These are phyloP conservation scores for Orchesellides sinensis DNA, from an alignment of 2,888 invertebrate genomes.

Conservation along the genomic window DNA sequence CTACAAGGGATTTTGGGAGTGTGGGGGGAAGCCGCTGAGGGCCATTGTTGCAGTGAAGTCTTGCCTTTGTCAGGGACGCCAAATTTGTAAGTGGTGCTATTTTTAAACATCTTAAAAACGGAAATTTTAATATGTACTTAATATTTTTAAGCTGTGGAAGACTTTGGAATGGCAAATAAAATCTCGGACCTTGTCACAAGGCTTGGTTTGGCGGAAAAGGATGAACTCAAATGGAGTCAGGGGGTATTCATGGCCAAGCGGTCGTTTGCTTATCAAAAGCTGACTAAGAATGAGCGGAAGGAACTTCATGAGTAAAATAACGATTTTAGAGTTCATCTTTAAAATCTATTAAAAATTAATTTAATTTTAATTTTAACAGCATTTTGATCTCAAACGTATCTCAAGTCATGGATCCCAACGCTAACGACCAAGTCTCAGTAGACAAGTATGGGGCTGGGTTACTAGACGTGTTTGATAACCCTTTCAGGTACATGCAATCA, in stretches of 20 bases:
- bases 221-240: constrained; percentile 35
- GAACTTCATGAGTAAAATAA: constrained; percentile 9
- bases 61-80: constrained; percentile 39
- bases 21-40: constrained; percentile 32
- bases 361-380: neutral
- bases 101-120: neutral
- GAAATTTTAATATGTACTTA: neutral
- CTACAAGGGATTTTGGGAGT: constrained; percentile 33
- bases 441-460: constrained; percentile 20
- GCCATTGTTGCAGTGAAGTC: constrained; percentile 39
- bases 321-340: neutral
- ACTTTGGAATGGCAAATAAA: constrained; percentile 18
- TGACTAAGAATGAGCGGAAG: constrained; percentile 21
- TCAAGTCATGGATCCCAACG: neutral
- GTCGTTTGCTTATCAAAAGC: constrained; percentile 9
- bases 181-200: constrained; percentile 19
- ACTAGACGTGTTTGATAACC: constrained; percentile 34
- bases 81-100: constrained; percentile 12
- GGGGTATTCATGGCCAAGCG: neutral
- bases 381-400: constrained; percentile 8
- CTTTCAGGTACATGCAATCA: constrained; percentile 18
- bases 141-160: constrained; percentile 19
- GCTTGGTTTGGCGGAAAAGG: constrained; percentile 21
- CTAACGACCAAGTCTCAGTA: neutral
- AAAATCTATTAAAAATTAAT: constrained; percentile 1